Base-by-base conservation (phyloP, 2,797 vertebrate species). In the Poeciliopsis gracilis region DNA sequence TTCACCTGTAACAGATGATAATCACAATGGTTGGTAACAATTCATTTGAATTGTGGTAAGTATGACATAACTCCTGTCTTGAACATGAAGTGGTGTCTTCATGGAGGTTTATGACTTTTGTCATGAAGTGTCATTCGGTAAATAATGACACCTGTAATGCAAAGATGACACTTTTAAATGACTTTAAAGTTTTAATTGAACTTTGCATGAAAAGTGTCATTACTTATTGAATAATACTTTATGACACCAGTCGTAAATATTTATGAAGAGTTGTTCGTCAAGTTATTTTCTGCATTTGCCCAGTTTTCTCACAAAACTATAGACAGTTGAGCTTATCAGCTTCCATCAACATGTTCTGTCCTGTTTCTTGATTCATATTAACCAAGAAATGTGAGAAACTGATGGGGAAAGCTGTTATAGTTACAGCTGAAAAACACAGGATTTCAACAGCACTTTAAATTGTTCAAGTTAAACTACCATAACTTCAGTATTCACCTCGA, bases 1-100 rank as follows among this genome's bases (percentile, higher is more conserved):
- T n/a, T 91, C 78, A 99, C 96, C 98, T 99, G 83, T 66, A 30
- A 70, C 67, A 73, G 25, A 76, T 6, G 16, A 28, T 11, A 59
- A 18, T 25, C 43, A 75, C 12, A 70, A 1, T 59, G 25, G 45
- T 51, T 51, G 49, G 7, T 23, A 51, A 51, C 49, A 51, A 7
- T 51, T 51, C 20, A 51, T 23, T 51, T 51, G 49, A 51, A 3
- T 7, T 51, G 49, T 23, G 7, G 2, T 20, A 20, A 7, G 18
- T 20, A 49, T 20, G 47, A 49, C 49, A 23, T 51, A 51, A 51
- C 18, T 51, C 2, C 49, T 18, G 49, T 8, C 49, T 23, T 23
- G 49, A 51, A 51, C 18, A 51, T 8, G 18, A 51, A 51, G 47
- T 7, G 0, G 20, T 23, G 7, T 51, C 6, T 51, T 51, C 49